Evolutionary conservation across 2,888 invertebrate genomes (phyloP).

Genomic region (Phrixothrix hirtus): DNA sequence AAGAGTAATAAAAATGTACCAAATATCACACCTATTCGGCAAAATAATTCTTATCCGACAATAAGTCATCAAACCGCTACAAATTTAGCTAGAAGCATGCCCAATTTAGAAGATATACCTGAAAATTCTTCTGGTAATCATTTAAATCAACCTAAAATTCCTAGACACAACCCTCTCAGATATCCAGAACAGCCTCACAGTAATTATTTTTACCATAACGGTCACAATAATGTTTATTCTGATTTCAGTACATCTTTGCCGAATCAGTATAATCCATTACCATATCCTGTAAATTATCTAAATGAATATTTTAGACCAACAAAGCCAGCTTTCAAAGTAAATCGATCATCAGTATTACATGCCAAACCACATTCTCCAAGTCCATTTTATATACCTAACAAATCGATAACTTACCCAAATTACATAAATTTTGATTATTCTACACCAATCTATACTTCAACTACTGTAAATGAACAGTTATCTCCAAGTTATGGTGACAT

Average conservation of each 20-base stretch:
- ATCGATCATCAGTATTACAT: no score
- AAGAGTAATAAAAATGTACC: neutral
- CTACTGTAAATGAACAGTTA: no score
- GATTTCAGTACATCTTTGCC: neutral
- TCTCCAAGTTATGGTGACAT: no score
- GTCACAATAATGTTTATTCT: neutral
- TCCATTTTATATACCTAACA: no score
- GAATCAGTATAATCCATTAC: no score
- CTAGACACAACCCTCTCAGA: neutral
- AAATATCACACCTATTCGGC: neutral
- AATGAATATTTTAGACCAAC: no score
- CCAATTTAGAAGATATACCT: neutral
- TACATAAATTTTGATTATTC: no score
- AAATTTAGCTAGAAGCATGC: neutral
- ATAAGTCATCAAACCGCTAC: neutral
- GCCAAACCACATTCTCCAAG: no score
- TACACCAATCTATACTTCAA: no score
- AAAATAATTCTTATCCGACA: neutral
- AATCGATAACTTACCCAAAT: no score
- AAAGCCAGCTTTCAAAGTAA: no score
- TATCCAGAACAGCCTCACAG: neutral
- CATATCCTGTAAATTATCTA: no score
- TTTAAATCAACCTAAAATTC: neutral
- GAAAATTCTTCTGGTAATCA: neutral
- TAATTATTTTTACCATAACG: neutral